Base-by-base conservation (phyloP, 2,888 invertebrate species). In the Diadromus collaris region DNA sequence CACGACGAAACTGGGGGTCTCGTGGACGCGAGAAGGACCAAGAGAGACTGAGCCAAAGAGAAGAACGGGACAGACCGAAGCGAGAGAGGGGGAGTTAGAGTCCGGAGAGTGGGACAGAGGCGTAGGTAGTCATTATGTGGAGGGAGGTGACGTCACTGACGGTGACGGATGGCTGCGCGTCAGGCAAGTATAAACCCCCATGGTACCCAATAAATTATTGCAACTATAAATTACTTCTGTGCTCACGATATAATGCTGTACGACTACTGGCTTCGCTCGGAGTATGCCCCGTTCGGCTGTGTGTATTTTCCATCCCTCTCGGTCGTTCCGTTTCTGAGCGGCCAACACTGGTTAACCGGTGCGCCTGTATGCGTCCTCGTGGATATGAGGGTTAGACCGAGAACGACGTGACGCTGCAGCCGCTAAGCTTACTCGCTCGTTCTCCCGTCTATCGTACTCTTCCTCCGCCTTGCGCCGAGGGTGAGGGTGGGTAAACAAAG, bases 121-220 rank as follows among this genome's bases (percentile, higher is more conserved):
- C 86, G 89, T 89, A 90, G 90, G 89, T 90, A 90, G 90, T 90
- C 89, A 90, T 90, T 90, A 90, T 90, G 89, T 90, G 89, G 89
- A 88, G 90, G 89, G 88, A 87, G 89, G 88, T 90, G 90, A 90
- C 90, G 90, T 90, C 90, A 90, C 88, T 90, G 90, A 90, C 90
- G 90, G 90, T 90, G 90, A 90, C 90, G 90, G 90, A 90, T 90
- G 90, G 90, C 90, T 89, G 88, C 86, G 88, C 90, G 90, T 90
- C 90, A 90, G 90, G 90, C 90, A 89, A 90, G 89, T 90, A 90
- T 90, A 90, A 90, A 90, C 90, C 90, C 71, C 90, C 90, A 90
- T 90, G 90, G 90, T 90, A 90, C 88, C 90, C 90, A 90, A 90
- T 90, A 90, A 90, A 90, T 90, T 90, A 90, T 90, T 90, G 90